phyloP scores from a whole-genome alignment of 2,797 vertebrate species.

The Urocyon cinereoargenteus region DNA sequence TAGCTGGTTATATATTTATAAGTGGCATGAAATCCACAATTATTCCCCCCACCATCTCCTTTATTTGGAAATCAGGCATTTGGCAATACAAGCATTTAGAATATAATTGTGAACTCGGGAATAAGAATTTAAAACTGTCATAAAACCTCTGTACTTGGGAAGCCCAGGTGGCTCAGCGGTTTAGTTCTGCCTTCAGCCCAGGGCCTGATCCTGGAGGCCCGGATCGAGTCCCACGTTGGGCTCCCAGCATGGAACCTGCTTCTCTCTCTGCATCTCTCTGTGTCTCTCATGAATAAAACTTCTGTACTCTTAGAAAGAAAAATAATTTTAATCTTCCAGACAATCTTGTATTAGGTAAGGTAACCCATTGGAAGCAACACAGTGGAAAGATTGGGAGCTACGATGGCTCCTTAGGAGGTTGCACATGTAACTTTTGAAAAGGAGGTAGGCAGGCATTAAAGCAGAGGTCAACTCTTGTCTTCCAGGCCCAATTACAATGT shows the following conservation, averaged over 20 bases:
- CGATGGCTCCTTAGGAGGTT: neutral
- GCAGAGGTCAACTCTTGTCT: neutral
- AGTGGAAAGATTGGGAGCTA: neutral
- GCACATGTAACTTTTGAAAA: neutral
- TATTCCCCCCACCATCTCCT: neutral
- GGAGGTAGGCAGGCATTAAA: neutral
- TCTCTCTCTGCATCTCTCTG: too few species aligned
- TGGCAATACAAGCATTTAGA: neutral
- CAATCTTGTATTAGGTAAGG: neutral
- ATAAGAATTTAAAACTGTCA: neutral
- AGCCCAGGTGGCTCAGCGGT: too few species aligned
- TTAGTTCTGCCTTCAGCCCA: too few species aligned
- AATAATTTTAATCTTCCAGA: neutral
- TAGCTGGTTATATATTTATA: slow-evolving; percentile 8
- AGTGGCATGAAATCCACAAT: slow-evolving; percentile 21
- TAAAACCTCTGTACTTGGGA: neutral
- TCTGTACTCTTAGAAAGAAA: slow-evolving; percentile 4
- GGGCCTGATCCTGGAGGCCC: too few species aligned
- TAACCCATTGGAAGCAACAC: neutral
- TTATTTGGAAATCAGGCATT: slow-evolving; percentile 58
- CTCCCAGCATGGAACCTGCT: too few species aligned
- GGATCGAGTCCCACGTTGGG: too few species aligned
- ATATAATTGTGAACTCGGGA: slow-evolving; percentile 16
- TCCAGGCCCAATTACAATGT: neutral
- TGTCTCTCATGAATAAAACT: neutral